Conservation (phyloP, 2,888 invertebrate genomes). For the Pyralis farinalis region DNA sequence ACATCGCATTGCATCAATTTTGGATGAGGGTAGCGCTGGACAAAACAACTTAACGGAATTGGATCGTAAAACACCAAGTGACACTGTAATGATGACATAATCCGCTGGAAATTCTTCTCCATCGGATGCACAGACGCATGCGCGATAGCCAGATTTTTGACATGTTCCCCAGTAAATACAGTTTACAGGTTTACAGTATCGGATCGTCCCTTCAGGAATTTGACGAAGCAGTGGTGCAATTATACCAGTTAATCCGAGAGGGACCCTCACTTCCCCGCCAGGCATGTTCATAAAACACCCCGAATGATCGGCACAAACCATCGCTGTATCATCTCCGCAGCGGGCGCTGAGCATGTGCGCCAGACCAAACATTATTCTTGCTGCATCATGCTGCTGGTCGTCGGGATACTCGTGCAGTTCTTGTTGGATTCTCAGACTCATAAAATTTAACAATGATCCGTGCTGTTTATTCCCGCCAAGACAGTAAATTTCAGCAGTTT, state of each 20-base stretch:
- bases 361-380: conserved; percentile 84
- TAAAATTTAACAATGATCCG: conserved; percentile 83
- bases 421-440: conserved; percentile 84
- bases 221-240: conserved; percentile 84
- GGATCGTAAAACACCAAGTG: conserved; percentile 87
- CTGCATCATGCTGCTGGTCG: conserved; percentile 84
- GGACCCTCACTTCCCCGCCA: conserved; percentile 80
- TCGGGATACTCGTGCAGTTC: conserved; percentile 84
- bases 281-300: conserved; percentile 79
- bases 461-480: conserved; percentile 82
- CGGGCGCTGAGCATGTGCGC: conserved; percentile 82
- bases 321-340: conserved; percentile 82
- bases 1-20: conserved; percentile 84
- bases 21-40: conserved; percentile 85
- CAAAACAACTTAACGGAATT: conserved; percentile 85
- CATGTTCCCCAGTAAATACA: conserved; percentile 85
- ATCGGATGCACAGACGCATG: conserved; percentile 84
- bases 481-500: conserved; percentile 83
- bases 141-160: conserved; percentile 62
- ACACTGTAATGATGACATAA: conserved; percentile 89
- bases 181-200: conserved; percentile 86
- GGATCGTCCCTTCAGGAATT: conserved; percentile 81
- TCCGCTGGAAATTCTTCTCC: conserved; percentile 87
- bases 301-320: conserved; percentile 58
- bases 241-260: conserved; percentile 83